phyloP scores from a whole-genome alignment of 2,113 vertebrate genomes.

The Hippocampus zosterae region DNA sequence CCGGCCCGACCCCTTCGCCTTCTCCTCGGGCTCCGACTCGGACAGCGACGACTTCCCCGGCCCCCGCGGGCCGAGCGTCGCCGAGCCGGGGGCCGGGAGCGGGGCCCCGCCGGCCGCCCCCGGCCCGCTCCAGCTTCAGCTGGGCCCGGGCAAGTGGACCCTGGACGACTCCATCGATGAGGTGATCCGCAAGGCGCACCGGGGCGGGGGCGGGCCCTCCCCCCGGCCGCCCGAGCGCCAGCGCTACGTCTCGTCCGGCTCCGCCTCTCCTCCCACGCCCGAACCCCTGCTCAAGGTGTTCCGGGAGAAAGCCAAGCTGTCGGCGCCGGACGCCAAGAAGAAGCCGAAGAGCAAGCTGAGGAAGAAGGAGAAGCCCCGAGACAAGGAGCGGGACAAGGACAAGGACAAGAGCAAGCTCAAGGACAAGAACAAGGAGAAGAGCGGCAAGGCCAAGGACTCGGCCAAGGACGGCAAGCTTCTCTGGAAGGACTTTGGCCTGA shows the following conservation, averaged over 20 bases:
- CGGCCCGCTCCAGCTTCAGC: conserved; percentile 75
- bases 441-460: conserved; percentile 64
- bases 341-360: conserved; percentile 87
- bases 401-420: conserved; percentile 80
- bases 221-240: conserved; percentile 63
- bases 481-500: conserved; percentile 83
- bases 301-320: conserved; percentile 83
- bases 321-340: conserved; percentile 83
- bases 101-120: conserved; percentile 52
- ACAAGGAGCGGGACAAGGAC: conserved; percentile 82
- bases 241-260: conserved; percentile 81
- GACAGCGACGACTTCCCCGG: conserved; percentile 89
- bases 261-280: conserved; percentile 87
- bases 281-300: conserved; percentile 84
- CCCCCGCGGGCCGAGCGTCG: conserved; percentile 84
- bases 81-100: conserved; percentile 65
- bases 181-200: conserved; percentile 86
- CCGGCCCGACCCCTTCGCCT: conserved; percentile 89
- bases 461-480: conserved; percentile 78
- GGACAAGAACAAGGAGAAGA: conserved; percentile 77
- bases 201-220: conserved; percentile 78
- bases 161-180: conserved; percentile 96
- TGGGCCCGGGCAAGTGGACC: conserved; percentile 76
- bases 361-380: conserved; percentile 90
- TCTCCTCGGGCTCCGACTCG: conserved; percentile 88